Conservation (phyloP, 2,888 invertebrate species). For the Argyresthia albistria region DNA sequence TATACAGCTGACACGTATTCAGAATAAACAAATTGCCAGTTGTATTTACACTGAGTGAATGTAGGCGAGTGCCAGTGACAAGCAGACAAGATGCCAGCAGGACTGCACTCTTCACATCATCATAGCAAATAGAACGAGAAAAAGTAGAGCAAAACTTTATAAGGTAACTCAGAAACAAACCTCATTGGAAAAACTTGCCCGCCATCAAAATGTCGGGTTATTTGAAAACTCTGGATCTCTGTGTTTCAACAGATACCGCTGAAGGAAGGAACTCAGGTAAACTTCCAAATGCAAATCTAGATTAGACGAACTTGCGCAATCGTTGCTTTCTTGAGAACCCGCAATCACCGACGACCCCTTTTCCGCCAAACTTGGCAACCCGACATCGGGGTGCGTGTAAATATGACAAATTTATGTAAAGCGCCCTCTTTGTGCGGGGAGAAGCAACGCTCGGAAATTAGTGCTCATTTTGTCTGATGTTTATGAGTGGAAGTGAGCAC, state of each 20-base stretch:
- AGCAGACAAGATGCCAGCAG: background rate
- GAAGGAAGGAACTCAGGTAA: background rate
- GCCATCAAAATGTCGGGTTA: no score
- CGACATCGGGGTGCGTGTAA: conserved; percentile 42
- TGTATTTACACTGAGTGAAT: conserved; percentile 1
- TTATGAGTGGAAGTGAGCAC: conserved; percentile 41
- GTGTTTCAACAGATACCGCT: no score
- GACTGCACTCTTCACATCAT: background rate
- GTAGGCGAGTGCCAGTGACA: background rate
- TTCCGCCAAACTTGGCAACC: conserved; percentile 3
- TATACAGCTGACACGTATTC: no score
- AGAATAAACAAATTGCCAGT: background rate
- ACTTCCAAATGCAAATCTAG: background rate
- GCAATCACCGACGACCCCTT: background rate
- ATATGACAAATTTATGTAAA: conserved; percentile 70
- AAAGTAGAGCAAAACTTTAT: background rate
- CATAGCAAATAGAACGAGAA: background rate
- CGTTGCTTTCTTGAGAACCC: no score
- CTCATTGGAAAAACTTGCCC: no score
- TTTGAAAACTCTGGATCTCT: no score
- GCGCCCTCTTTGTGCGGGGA: conserved; percentile 40
- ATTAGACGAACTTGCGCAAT: background rate
- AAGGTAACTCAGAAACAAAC: no score
- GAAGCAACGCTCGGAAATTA: conserved; percentile 39
- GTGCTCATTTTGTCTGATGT: conserved; percentile 60